Evolutionary conservation across 2,113 vertebrate genomes (phyloP), one percentile per base, ranked within the genome.

Genomic region (Ceyx cyanopectus): DNA sequence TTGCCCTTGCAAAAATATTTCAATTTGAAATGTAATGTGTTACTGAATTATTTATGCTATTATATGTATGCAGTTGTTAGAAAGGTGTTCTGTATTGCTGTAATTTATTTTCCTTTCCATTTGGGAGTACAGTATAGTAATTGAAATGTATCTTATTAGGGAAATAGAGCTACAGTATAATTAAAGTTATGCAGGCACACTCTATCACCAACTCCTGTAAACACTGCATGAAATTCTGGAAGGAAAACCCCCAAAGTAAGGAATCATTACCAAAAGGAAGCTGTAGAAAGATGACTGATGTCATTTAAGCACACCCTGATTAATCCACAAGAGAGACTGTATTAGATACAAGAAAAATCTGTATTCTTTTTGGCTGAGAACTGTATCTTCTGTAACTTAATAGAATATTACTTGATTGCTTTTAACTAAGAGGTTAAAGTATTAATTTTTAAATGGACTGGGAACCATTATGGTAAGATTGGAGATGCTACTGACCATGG

Each of bases 31-130:
- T 76, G 56, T 8, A 88, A 75, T 66, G 30, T 30, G 30, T 84
- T 75, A 72, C 57, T 89, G 81, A 93, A 89, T 92, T 84, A 73
- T 90, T 93, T 84, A 81, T 73, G 27, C 41, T 76, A 32, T 81
- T 91, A 40, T 79, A 65, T 66, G 62, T 57, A 27, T 60, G 70
- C 26, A 72, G 8, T 85, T 91, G n/a, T 78, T 67, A 85, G 32
- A 62, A 89, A 79, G 45, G 73, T 92, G 62, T 73, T 68, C 89
- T 48, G 5, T 76, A 75, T 84, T 84, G 72, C 68, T 73, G 57
- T 93, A 72, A 81, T 72, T 86, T 93, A 53, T 92, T 96, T 94
- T 85, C 40, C 53, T 86, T 86, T 46, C 37, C 45, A 23, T 89
- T 79, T 84, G 43, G 41, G 62, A 90, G 37, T 62, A 66, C 46